Evolutionary conservation across 30 jellyfish, hydroid and myxozoan genomes (phyloP).

Genomic region (Cassiopea xamachana): DNA sequence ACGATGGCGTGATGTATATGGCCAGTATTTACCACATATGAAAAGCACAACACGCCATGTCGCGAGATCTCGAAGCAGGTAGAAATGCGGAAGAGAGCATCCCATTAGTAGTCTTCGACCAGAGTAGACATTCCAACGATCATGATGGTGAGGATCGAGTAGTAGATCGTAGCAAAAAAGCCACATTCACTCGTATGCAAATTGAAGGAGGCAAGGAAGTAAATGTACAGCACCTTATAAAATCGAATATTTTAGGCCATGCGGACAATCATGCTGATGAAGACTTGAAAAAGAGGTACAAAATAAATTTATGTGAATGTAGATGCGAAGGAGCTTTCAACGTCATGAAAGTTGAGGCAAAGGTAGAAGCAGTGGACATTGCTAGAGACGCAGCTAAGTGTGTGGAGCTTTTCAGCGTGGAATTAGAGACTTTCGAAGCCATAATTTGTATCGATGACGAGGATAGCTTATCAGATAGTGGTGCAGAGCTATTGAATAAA

Average conservation of each 20-base stretch:
- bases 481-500: background rate
- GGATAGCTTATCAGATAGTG: background rate
- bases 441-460: background rate
- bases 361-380: background rate
- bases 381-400: background rate
- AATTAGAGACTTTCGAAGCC: background rate
- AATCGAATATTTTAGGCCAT: background rate
- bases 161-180: background rate
- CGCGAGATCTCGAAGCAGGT: slow-evolving; percentile 3
- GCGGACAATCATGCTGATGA: background rate
- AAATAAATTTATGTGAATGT: background rate
- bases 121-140: background rate
- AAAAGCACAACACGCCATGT: background rate
- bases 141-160: background rate
- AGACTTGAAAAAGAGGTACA: background rate
- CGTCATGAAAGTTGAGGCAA: background rate
- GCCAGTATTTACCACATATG: too few relatives aligned
- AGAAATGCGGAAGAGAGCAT: background rate
- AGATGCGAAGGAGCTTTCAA: background rate
- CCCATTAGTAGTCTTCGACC: background rate
- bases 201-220: background rate
- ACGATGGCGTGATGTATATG: background rate
- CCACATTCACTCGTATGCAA: background rate
- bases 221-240: background rate
- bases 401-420: background rate